These are phyloP conservation scores for Tiliacea aurago DNA, from an alignment of 2,888 invertebrate species.

Conservation along the genomic window DNA sequence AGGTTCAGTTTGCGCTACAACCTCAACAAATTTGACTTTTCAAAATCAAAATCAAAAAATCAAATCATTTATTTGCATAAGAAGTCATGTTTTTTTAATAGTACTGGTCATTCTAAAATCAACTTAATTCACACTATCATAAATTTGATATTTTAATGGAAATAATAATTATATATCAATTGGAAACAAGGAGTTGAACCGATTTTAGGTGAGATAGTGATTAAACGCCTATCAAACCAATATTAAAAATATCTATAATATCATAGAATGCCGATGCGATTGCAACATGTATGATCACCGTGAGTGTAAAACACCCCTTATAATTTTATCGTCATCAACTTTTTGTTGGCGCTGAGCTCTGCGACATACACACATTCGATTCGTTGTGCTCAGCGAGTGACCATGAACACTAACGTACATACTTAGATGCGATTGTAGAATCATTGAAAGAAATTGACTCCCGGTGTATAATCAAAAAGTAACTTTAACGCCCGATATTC, in stretches of 20 bases:
- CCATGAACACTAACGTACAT: neutral
- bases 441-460: neutral
- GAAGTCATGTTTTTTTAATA: neutral
- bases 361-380: neutral
- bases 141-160: neutral
- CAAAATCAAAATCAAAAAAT: too few species aligned
- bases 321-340: neutral
- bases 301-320: slow-evolving; percentile 5
- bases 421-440: neutral
- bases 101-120: neutral
- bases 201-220: neutral
- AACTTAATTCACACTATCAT: neutral
- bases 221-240: neutral
- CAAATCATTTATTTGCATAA: too few species aligned
- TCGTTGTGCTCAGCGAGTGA: neutral
- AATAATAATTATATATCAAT: neutral
- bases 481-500: neutral
- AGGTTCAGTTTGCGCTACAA: neutral
- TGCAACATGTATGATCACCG: neutral
- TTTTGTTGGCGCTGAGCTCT: neutral
- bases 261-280: neutral
- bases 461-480: neutral
- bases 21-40: neutral
- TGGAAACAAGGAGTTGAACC: neutral
- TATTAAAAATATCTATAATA: neutral